Percentiles rank a stretch among this genome's conserved stretches.
Evolutionary conservation across 2,113 vertebrate species (phyloP).

Genomic region (Spizaetus ornatus): DNA sequence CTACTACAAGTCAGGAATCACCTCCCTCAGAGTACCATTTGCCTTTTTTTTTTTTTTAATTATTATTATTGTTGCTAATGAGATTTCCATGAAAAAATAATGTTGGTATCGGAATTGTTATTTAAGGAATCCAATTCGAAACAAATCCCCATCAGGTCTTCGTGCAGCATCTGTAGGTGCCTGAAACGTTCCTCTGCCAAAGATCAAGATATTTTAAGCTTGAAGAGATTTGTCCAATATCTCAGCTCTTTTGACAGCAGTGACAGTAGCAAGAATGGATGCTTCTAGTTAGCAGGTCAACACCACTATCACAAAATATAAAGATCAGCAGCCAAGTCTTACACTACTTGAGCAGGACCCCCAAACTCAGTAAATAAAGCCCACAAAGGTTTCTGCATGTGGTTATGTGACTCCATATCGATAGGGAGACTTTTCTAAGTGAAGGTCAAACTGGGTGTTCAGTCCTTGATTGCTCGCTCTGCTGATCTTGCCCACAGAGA

Average conservation of each 20-base stretch:
- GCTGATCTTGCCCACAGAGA: background rate
- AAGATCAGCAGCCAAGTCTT: background rate
- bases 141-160: background rate
- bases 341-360: background rate
- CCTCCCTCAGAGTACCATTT: accelerated
- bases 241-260: background rate
- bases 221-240: background rate
- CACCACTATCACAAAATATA: background rate
- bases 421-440: background rate
- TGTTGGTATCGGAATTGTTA: background rate
- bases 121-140: background rate
- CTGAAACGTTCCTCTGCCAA: background rate
- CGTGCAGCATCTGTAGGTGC: background rate
- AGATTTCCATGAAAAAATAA: background rate
- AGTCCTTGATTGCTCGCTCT: accelerated
- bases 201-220: background rate
- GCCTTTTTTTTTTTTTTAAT: background rate
- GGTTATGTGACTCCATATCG: accelerated
- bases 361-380: background rate
- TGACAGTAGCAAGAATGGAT: accelerated
- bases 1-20: background rate
- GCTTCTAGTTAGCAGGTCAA: background rate
- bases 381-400: background rate
- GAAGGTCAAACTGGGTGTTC: background rate
- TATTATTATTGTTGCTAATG: background rate